Percentiles rank a stretch among this genome's conserved stretches.
phyloP scores from a whole-genome alignment of 2,113 vertebrate species.

The Aptenodytes patagonicus region DNA sequence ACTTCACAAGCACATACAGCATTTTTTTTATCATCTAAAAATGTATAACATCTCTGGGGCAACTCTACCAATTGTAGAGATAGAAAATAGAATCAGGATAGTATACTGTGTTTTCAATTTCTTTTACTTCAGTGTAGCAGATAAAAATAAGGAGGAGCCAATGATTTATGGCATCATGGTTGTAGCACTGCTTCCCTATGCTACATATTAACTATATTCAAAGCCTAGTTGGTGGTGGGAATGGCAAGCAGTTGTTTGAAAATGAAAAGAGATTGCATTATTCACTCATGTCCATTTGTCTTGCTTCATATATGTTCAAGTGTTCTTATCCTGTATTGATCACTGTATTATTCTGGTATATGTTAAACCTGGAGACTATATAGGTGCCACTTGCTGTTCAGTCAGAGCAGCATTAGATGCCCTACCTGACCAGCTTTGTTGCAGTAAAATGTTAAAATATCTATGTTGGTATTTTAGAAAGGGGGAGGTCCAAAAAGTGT shows the following conservation, averaged over 20 bases:
- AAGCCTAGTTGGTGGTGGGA: neutral
- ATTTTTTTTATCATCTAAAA: neutral
- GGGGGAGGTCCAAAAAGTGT: fast-evolving
- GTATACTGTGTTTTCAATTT: neutral
- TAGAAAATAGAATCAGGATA: neutral
- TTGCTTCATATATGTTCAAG: neutral
- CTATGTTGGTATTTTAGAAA: neutral
- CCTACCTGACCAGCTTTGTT: neutral
- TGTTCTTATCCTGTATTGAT: neutral
- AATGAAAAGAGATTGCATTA: neutral
- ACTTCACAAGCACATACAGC: neutral
- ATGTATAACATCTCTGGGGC: neutral
- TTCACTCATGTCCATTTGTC: neutral
- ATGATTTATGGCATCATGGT: neutral
- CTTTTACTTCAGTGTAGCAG: neutral
- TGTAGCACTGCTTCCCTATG: neutral
- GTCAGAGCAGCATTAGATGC: neutral
- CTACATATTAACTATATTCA: neutral
- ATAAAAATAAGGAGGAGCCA: neutral
- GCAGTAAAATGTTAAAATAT: neutral
- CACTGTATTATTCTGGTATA: neutral
- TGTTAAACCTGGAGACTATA: neutral
- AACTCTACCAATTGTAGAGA: neutral
- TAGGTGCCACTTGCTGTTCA: neutral
- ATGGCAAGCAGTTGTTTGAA: neutral